Conservation (phyloP, 2,797 vertebrate genomes). For the Triplophysa yarkandensis region DNA sequence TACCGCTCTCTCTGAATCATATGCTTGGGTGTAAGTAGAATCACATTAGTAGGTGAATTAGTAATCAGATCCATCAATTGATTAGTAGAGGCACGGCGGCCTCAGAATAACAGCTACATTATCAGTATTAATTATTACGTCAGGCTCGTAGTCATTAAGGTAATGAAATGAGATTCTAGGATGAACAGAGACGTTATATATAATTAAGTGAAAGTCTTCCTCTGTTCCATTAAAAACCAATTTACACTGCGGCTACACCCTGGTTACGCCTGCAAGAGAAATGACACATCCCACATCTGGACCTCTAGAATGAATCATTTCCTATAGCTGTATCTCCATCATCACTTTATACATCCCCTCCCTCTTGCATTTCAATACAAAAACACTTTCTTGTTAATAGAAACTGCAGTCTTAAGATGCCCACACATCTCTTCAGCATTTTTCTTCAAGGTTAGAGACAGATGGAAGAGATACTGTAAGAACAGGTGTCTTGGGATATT, state of each 20-base stretch:
- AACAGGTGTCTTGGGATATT: no score
- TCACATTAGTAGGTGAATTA: slow-evolving; percentile 23
- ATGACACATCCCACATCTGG: slow-evolving; percentile 41
- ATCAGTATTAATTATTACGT: slow-evolving; percentile 44
- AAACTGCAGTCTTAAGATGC: no score
- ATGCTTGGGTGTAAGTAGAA: neutral
- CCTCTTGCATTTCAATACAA: neutral
- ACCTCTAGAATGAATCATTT: slow-evolving; percentile 42
- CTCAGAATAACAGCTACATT: slow-evolving; percentile 25
- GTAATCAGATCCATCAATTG: slow-evolving; percentile 29
- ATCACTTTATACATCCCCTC: no score
- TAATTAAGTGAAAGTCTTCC: slow-evolving; percentile 55
- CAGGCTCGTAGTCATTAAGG: slow-evolving; percentile 32
- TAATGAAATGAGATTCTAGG: slow-evolving; percentile 42
- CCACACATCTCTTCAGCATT: no score
- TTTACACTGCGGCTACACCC: slow-evolving; percentile 43
- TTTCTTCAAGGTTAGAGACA: no score
- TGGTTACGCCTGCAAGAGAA: slow-evolving; percentile 30
- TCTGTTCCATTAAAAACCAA: slow-evolving; percentile 57
- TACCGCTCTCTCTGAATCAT: neutral
- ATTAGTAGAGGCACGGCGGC: slow-evolving; percentile 25
- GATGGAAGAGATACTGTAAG: no score
- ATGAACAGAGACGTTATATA: slow-evolving; percentile 44
- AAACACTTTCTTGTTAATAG: no score
- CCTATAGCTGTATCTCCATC: slow-evolving; percentile 9